Evolutionary conservation across 2,888 invertebrate species (phyloP), one percentile per base, ranked within the genome.

Genomic region (Perdita meconis): DNA sequence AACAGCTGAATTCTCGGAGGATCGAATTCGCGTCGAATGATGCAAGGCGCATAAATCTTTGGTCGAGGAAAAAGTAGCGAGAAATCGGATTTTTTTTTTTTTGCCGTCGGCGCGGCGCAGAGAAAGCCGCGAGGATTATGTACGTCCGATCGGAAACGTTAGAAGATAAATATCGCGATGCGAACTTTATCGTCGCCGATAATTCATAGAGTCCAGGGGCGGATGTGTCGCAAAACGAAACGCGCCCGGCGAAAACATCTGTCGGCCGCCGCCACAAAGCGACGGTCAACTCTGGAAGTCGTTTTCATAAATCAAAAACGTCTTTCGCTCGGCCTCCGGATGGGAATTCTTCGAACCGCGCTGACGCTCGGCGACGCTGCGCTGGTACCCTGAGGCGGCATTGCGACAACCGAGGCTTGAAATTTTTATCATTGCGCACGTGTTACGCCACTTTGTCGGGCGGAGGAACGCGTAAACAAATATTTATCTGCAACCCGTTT

Each of bases 361-460:
- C 6, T 1, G 47, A 22, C 24, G 51, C n/a, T 38, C 38, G 36
- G 47, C 51, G 40, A 64, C 24, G 51, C 13, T 24, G 51, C 24
- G 51, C 13, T 24, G 51, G 34, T 16, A 50, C 16, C 51, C 26
- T 16, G n/a, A 50, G 51, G 47, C 13, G 40, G 51, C 22, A 64
- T 74, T 74, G 63, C 74, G 26, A 51, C 61, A 69, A 13, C 10
- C n/a, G 38, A 13, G 47, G 8, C 6, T 64, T 36, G 19, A 57
- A 51, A 57, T 51, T 63, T 30, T 30, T 30, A 4, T 71, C 64
- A 36, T 13, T 40, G 34, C 24, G 4, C 1, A 5, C 1, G 10
- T 19, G n/a, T 75, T 75, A 13, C 72, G 55, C 50, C 56, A 67
- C 38, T 16, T 67, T 42, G 57, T 57, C 30, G 36, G 19, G 40